phyloP scores from a whole-genome alignment of 2,113 vertebrate genomes.

The Dipodomys ordii region DNA sequence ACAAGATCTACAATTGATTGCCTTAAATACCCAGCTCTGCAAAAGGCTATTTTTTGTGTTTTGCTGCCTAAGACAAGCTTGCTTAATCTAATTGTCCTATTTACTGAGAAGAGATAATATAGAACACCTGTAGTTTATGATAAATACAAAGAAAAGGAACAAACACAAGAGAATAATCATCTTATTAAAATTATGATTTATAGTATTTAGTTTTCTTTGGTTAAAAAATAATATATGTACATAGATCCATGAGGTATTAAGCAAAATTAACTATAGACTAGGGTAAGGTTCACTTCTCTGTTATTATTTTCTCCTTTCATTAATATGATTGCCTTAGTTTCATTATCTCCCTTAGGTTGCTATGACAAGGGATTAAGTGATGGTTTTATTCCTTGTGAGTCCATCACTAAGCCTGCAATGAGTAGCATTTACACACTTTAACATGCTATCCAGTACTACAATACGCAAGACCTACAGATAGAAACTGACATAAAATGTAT shows the following conservation, averaged over 20 bases:
- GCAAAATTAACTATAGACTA: neutral
- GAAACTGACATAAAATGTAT: neutral
- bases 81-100: slow-evolving; percentile 47
- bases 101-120: neutral
- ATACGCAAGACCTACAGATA: neutral
- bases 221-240: neutral
- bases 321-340: neutral
- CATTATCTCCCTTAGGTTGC: neutral
- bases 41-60: slow-evolving; percentile 26
- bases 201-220: too few species aligned
- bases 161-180: slow-evolving; percentile 28
- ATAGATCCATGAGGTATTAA: neutral
- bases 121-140: neutral
- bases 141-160: slow-evolving; percentile 11
- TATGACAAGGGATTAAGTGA: neutral
- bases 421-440: neutral
- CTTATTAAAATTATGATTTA: neutral
- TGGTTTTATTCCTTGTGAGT: neutral
- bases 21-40: slow-evolving; percentile 46
- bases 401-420: neutral
- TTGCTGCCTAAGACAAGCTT: slow-evolving; percentile 41
- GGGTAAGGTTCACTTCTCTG: too few species aligned
- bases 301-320: slow-evolving; percentile 24
- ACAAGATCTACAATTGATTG: slow-evolving; percentile 67
- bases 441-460: neutral